Evolutionary conservation across 1,140 invertebrate species (phyloP).

Genomic region (Drosophila pachea): DNA sequence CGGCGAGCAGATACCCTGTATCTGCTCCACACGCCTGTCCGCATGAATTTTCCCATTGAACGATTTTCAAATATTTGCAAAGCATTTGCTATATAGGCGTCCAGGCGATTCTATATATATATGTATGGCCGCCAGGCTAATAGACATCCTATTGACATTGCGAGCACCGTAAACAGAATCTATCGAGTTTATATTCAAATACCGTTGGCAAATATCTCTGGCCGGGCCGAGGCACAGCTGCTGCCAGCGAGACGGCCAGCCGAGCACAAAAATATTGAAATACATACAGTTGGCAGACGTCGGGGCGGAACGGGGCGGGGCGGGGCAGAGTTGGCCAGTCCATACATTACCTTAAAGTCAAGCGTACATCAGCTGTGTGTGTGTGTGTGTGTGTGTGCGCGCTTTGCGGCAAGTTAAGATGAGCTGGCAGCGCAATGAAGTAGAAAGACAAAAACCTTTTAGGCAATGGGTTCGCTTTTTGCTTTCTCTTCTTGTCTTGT

Average conservation of each 20-base stretch:
- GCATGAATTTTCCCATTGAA: no score
- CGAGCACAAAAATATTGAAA: constrained; percentile 46
- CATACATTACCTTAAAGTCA: constrained; percentile 49
- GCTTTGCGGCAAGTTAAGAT: constrained; percentile 37
- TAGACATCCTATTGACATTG: not conserved
- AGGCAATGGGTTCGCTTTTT: constrained; percentile 40
- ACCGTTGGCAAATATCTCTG: not conserved
- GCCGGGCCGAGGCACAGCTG: not conserved
- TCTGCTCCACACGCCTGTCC: no score
- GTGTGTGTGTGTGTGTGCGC: no score
- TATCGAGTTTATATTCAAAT: not conserved
- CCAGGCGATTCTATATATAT: not conserved
- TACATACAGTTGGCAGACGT: constrained; percentile 29
- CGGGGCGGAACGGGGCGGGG: no score
- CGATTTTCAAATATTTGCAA: no score
- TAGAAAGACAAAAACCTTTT: constrained; percentile 57
- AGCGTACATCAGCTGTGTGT: no score
- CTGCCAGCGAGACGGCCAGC: constrained; percentile 17
- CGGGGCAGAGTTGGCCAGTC: constrained; percentile 19
- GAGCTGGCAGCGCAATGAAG: constrained; percentile 51
- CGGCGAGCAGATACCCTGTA: constrained; percentile 10
- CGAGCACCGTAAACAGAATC: not conserved
- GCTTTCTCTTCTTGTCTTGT: not conserved
- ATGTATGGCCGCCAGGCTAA: not conserved
- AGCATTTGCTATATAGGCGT: no score